Percentiles rank a stretch among this genome's conserved stretches.
Conservation (phyloP, 2,888 invertebrate species). For the Ornithoptera alexandrae region DNA sequence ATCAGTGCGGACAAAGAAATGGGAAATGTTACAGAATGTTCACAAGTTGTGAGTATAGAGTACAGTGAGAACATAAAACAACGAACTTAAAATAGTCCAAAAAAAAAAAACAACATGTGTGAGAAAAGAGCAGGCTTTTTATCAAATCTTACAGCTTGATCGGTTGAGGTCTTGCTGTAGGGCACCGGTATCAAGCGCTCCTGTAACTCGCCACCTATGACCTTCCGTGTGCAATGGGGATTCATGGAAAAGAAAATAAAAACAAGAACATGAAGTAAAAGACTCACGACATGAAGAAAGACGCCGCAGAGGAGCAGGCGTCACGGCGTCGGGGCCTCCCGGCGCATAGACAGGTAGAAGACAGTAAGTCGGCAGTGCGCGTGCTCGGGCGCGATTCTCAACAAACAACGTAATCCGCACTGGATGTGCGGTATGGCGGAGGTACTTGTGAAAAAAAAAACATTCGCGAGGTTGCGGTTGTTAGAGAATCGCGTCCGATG, state of each 20-base stretch:
- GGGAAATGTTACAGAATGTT: constrained; percentile 42
- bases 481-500: constrained; percentile 52
- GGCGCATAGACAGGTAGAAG: constrained; percentile 32
- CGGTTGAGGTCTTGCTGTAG: constrained; percentile 99
- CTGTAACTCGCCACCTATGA: constrained; percentile 99
- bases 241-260: constrained; percentile 87
- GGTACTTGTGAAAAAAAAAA: too few relatives aligned
- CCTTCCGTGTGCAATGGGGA: constrained; percentile 95
- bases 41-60: constrained; percentile 67
- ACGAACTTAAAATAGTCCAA: constrained; percentile 59
- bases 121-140: constrained; percentile 64
- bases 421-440: too few relatives aligned
- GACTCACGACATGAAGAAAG: constrained; percentile 58
- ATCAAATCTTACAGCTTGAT: constrained; percentile 97
- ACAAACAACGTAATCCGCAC: constrained; percentile 2
- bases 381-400: constrained; percentile 43
- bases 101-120: constrained; percentile 50
- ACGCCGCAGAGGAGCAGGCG: constrained; percentile 38
- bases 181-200: constrained; percentile 99
- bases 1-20: constrained; percentile 54
- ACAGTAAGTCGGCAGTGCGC: constrained; percentile 42
- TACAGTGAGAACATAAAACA: constrained; percentile 67
- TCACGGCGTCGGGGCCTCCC: constrained; percentile 9
- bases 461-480: too few relatives aligned
- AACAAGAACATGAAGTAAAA: constrained; percentile 78